Evolutionary conservation across 2,113 vertebrate genomes (phyloP).

Genomic region (Grallaria varia): DNA sequence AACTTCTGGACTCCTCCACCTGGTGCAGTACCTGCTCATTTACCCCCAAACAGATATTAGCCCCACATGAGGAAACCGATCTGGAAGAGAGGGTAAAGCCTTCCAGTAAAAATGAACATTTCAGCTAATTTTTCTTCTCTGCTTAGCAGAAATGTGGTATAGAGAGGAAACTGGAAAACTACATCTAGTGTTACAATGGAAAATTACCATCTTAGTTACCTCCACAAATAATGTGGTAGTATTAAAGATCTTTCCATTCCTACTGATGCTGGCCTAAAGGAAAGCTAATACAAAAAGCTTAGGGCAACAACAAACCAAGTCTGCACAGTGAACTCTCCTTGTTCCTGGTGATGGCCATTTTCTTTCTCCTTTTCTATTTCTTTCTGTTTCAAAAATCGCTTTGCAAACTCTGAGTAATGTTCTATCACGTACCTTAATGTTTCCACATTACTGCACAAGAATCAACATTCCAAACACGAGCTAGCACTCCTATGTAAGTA

Average conservation of each 20-base stretch:
- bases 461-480: neutral
- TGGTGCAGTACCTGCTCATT: neutral
- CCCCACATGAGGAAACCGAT: neutral
- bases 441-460: neutral
- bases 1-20: neutral
- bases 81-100: neutral
- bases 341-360: neutral
- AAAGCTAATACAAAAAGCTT: constrained; percentile 11
- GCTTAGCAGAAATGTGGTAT: neutral
- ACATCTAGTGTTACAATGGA: neutral
- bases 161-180: constrained; percentile 40
- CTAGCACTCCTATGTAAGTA: neutral
- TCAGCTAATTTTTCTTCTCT: neutral
- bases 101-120: constrained; percentile 5
- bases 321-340: neutral
- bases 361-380: neutral
- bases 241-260: constrained; percentile 41
- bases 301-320: neutral
- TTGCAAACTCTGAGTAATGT: neutral
- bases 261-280: neutral
- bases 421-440: neutral
- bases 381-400: neutral
- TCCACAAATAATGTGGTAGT: constrained; percentile 8
- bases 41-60: neutral
- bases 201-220: constrained; percentile 8